These are phyloP conservation scores for Mormyrops attenuatus DNA, from an alignment of 2,797 vertebrate genomes.

Conservation along the genomic window DNA sequence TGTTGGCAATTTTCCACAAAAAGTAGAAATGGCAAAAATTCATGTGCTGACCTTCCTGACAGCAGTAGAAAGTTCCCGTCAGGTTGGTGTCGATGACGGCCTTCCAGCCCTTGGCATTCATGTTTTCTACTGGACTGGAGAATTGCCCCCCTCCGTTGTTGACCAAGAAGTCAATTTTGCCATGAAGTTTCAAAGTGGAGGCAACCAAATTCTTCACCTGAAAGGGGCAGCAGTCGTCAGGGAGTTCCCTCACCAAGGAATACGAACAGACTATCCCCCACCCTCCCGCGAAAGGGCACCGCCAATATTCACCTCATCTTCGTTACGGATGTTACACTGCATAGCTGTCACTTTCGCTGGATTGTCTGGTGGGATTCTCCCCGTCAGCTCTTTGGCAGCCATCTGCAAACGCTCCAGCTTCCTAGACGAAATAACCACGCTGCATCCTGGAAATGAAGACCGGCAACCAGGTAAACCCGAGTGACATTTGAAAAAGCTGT, in stretches of 20 bases:
- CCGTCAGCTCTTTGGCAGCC: constrained; percentile 68
- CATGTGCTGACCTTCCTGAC: constrained; percentile 70
- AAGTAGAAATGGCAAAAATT: neutral
- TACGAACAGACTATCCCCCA: neutral
- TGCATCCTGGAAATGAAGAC: constrained; percentile 69
- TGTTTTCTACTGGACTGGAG: constrained; percentile 59
- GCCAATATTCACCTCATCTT: constrained; percentile 72
- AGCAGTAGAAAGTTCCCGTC: constrained; percentile 89
- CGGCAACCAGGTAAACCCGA: neutral
- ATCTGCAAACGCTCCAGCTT: constrained; percentile 70
- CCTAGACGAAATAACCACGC: constrained; percentile 84
- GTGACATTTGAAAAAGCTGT: neutral
- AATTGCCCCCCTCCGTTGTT: constrained; percentile 96
- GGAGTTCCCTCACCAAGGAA: neutral
- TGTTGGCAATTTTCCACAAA: neutral
- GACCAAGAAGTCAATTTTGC: constrained; percentile 80
- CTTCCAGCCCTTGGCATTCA: constrained; percentile 83
- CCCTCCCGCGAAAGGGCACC: neutral
- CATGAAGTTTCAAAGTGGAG: constrained; percentile 65
- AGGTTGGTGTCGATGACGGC: constrained; percentile 93
- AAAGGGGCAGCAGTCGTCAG: constrained; percentile 16
- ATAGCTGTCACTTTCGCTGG: constrained; percentile 65
- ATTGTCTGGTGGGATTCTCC: constrained; percentile 51
- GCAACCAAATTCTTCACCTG: constrained; percentile 81
- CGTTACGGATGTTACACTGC: constrained; percentile 81